Percentiles rank a stretch among this genome's conserved stretches.
These are phyloP conservation scores for Drosophila bifasciata DNA, from an alignment of 1,140 invertebrate species.

Conservation along the genomic window DNA sequence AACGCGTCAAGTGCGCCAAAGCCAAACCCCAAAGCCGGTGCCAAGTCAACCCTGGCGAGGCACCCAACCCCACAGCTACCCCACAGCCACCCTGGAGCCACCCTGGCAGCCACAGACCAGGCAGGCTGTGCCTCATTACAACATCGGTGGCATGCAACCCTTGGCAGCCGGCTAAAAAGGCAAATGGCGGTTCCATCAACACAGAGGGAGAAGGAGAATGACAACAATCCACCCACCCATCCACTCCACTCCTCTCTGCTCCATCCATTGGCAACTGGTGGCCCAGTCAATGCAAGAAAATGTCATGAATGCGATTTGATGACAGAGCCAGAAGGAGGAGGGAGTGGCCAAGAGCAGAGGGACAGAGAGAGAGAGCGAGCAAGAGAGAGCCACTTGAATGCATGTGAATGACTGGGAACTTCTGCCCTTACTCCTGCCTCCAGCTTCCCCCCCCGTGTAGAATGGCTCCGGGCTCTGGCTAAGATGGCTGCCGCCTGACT, in stretches of 20 bases:
- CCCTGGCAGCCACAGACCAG: too few species aligned
- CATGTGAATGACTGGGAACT: conserved; percentile 70
- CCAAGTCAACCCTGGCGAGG: conserved; percentile 49
- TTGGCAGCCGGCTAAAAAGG: conserved; percentile 57
- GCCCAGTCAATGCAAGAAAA: conserved; percentile 76
- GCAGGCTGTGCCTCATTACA: conserved; percentile 46
- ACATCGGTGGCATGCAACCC: conserved; percentile 50
- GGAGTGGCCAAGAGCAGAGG: background rate
- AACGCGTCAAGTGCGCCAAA: conserved; percentile 79
- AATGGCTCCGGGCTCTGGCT: conserved; percentile 55
- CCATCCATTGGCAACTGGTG: conserved; percentile 42
- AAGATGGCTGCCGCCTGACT: conserved; percentile 62
- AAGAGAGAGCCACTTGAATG: conserved; percentile 58
- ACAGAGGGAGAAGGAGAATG: conserved; percentile 19
- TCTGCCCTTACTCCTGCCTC: background rate
- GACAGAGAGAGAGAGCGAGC: background rate
- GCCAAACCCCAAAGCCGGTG: conserved; percentile 19
- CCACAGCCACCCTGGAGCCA: too few species aligned
- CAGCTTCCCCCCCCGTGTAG: background rate
- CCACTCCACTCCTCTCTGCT: conserved; percentile 4
- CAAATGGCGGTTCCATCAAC: conserved; percentile 46
- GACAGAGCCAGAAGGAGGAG: conserved; percentile 17
- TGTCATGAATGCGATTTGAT: conserved; percentile 78
- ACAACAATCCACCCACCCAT: conserved; percentile 43
- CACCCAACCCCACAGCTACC: background rate